Evolutionary conservation across 2,797 vertebrate genomes (phyloP).

Genomic region (Orientallactaga sibirica): DNA sequence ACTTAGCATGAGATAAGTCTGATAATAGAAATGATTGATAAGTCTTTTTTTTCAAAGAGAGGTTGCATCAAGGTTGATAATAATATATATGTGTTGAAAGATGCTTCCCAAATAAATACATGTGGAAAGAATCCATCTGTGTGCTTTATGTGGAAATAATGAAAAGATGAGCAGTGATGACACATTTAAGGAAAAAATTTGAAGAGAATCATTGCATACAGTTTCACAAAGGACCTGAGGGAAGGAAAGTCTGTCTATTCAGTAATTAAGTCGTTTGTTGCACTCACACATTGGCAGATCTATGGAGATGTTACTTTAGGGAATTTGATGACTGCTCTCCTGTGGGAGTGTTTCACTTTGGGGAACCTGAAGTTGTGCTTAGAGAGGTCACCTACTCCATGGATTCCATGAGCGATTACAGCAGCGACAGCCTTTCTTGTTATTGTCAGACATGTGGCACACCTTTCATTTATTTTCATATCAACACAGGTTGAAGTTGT

Average conservation of each 20-base stretch:
- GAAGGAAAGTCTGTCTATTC: conserved; percentile 34
- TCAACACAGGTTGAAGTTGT: conserved; percentile 47
- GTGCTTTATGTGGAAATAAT: conserved; percentile 63
- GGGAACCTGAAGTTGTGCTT: conserved; percentile 44
- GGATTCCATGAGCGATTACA: neutral
- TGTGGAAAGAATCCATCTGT: conserved; percentile 61
- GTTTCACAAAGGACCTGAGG: conserved; percentile 72
- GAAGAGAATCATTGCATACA: conserved; percentile 56
- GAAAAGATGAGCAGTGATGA: conserved; percentile 37
- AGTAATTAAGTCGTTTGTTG: conserved; percentile 70
- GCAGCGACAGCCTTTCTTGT: conserved; percentile 50
- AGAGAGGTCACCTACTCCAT: conserved; percentile 50
- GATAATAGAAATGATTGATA: neutral
- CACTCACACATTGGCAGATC: conserved; percentile 45
- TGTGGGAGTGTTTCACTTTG: neutral
- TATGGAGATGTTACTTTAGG: conserved; percentile 64
- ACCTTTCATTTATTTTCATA: conserved; percentile 55
- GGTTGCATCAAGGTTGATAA: neutral
- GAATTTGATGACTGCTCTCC: neutral
- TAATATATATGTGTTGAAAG: neutral
- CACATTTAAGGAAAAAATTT: conserved; percentile 75
- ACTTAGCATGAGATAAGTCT: neutral
- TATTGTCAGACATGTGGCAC: conserved; percentile 8
- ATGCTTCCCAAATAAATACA: conserved; percentile 64
- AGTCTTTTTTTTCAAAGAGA: neutral